Evolutionary conservation across 2,113 vertebrate species (phyloP).

Genomic region (Tragelaphus imberbis): DNA sequence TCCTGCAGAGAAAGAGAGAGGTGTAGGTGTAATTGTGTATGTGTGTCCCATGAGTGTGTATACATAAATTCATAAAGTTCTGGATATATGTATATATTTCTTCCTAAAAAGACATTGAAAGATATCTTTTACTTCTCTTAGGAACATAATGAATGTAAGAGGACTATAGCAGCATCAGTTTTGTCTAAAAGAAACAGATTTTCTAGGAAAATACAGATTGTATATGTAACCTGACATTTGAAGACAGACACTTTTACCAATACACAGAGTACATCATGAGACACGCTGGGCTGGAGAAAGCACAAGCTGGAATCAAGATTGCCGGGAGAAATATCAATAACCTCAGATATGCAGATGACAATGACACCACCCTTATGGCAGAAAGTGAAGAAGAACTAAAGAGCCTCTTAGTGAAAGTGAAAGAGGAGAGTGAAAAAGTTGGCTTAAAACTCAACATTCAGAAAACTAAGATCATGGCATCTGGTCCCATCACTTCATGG

Average conservation of each 20-base stretch:
- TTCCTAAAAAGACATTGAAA: slow-evolving; percentile 7
- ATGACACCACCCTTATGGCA: too few relatives aligned
- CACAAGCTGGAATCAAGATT: background rate
- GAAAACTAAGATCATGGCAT: background rate
- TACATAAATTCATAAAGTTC: background rate
- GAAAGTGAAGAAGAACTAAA: too few relatives aligned
- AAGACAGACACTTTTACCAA: slow-evolving; percentile 26
- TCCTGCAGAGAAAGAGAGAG: background rate
- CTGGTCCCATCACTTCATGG: background rate
- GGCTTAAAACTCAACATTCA: too few relatives aligned
- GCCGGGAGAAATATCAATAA: background rate
- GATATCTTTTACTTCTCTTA: slow-evolving; percentile 4
- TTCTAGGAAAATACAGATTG: slow-evolving; percentile 17
- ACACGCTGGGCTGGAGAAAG: background rate
- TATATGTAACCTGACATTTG: slow-evolving; percentile 48
- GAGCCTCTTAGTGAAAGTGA: too few relatives aligned
- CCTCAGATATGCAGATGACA: too few relatives aligned
- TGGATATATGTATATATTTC: background rate
- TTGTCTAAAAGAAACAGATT: slow-evolving; percentile 53
- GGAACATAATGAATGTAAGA: background rate
- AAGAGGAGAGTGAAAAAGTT: too few relatives aligned
- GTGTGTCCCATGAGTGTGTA: background rate
- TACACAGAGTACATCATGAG: background rate
- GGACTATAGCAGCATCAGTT: background rate
- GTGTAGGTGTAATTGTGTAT: background rate